Percentiles rank a stretch among this genome's conserved stretches.
Conservation (phyloP, 2,888 invertebrate genomes). For the Ophion slaviceki region DNA sequence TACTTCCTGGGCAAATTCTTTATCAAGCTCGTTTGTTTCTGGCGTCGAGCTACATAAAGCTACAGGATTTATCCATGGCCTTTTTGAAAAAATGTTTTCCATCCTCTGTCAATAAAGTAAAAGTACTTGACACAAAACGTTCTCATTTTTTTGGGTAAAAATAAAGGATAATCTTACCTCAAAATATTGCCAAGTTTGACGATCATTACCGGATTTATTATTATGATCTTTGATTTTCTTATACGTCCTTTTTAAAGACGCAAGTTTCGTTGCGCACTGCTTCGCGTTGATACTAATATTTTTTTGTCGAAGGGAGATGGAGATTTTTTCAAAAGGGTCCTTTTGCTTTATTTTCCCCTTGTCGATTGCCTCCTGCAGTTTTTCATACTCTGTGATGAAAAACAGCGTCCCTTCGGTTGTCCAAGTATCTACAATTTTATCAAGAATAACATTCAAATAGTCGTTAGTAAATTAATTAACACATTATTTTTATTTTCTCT, state of each 20-base stretch:
- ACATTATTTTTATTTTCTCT: too few species aligned
- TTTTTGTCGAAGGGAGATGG: neutral
- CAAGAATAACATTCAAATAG: too few species aligned
- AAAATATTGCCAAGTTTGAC: constrained; percentile 32
- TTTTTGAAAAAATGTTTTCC: constrained; percentile 1
- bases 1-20: neutral
- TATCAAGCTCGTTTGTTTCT: neutral
- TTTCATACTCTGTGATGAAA: too few species aligned
- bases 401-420: too few species aligned
- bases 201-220: constrained; percentile 28
- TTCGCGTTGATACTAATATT: constrained; percentile 8
- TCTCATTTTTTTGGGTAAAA: neutral
- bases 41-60: neutral
- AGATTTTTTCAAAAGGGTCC: constrained; percentile 18
- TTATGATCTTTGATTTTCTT: constrained; percentile 29
- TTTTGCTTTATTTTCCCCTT: constrained; percentile 17
- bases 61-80: too few species aligned
- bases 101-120: neutral
- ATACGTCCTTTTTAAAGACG: constrained; percentile 16
- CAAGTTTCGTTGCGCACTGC: constrained; percentile 33
- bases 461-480: too few species aligned
- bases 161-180: constrained; percentile 20
- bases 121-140: neutral
- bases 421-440: too few species aligned
- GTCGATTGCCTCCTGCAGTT: constrained; percentile 3